phyloP scores from a whole-genome alignment of 2,797 vertebrate genomes.

The Tenualosa ilisha region DNA sequence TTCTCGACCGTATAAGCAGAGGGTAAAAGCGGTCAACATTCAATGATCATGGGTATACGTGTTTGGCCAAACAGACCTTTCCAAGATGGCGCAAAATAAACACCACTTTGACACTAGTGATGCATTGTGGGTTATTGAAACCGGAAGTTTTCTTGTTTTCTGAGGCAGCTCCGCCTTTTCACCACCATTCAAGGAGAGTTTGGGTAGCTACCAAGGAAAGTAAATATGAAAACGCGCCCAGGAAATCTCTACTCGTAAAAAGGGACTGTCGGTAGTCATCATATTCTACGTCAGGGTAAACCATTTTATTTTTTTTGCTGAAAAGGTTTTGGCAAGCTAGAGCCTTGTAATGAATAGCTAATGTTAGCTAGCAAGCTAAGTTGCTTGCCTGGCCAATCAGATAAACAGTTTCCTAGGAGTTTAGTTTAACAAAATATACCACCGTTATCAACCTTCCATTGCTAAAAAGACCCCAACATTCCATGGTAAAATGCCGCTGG shows the following conservation, averaged over 20 bases:
- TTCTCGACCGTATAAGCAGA: no score
- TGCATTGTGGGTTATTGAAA: constrained; percentile 6
- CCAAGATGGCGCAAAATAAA: background rate
- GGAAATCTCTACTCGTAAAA: background rate
- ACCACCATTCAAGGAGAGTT: background rate
- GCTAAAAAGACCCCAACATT: constrained; percentile 30
- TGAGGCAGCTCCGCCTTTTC: background rate
- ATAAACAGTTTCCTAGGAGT: background rate
- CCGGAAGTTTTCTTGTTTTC: constrained; percentile 13
- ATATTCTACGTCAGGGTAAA: background rate
- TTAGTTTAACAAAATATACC: background rate
- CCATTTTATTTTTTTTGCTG: background rate
- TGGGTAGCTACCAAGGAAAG: background rate
- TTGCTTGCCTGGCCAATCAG: background rate
- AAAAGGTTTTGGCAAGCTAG: background rate
- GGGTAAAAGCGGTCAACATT: no score
- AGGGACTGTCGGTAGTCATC: background rate
- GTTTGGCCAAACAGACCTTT: background rate
- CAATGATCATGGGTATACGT: no score
- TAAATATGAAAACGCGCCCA: background rate
- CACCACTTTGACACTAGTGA: background rate
- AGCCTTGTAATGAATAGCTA: background rate
- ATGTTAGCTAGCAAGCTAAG: constrained; percentile 8
- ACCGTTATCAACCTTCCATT: background rate
- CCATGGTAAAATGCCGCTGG: constrained; percentile 83